Percentiles rank a stretch among this genome's conserved stretches.
Conservation (phyloP, 92 coral and sea anemone species). For the Umimayanthus kanabou region DNA sequence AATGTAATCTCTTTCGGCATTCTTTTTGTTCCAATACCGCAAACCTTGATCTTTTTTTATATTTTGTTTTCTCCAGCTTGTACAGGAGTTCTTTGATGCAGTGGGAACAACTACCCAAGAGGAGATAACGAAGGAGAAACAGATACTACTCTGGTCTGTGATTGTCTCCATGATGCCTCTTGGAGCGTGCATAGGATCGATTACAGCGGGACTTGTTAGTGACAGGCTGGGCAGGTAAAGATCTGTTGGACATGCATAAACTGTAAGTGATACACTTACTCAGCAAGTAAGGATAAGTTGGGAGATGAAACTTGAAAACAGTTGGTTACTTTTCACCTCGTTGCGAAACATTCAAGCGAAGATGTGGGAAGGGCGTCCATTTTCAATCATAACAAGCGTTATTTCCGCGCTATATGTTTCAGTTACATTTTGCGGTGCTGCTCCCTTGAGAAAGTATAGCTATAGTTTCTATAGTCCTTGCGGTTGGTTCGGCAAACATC, state of each 20-base stretch:
- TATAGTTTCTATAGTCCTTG: too few relatives aligned
- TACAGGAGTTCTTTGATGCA: constrained; percentile 35
- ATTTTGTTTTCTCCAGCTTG: constrained; percentile 7
- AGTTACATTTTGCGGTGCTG: too few relatives aligned
- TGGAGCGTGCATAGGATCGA: constrained; percentile 21
- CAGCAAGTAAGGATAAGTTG: too few relatives aligned
- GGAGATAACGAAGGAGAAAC: constrained; percentile 4
- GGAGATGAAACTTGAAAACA: neutral
- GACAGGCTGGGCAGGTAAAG: constrained; percentile 35
- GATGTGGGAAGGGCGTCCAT: too few relatives aligned
- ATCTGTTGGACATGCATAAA: too few relatives aligned
- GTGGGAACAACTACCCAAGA: neutral
- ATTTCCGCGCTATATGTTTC: too few relatives aligned
- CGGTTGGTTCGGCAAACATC: too few relatives aligned
- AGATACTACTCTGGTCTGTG: constrained; percentile 32
- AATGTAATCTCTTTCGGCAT: neutral
- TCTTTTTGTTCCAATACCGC: neutral
- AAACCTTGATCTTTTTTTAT: neutral
- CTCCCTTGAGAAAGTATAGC: too few relatives aligned
- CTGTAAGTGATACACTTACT: too few relatives aligned
- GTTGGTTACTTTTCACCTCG: too few relatives aligned
- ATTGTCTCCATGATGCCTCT: constrained; percentile 35
- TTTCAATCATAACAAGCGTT: too few relatives aligned
- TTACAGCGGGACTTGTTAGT: neutral
- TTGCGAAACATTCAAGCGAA: too few relatives aligned